These are phyloP conservation scores for Zaprionus obscuricornis DNA, from an alignment of 2,888 invertebrate genomes.

Conservation along the genomic window DNA sequence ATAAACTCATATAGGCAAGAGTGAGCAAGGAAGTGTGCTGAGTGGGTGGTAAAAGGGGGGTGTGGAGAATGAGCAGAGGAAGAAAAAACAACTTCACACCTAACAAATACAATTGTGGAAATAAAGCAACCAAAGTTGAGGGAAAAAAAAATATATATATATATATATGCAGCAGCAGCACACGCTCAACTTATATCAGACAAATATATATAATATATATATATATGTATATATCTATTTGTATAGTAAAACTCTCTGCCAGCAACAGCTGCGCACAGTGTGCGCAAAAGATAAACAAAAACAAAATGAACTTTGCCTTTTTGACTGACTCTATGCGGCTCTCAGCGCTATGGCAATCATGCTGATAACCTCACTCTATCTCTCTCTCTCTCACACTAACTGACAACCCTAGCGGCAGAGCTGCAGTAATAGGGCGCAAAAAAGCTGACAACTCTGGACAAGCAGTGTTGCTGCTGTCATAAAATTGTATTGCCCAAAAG, in stretches of 20 bases:
- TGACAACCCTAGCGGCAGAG: conserved; percentile 29
- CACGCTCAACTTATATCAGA: conserved; percentile 15
- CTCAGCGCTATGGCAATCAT: conserved; percentile 6
- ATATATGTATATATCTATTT: background rate
- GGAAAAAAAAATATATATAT: conserved; percentile 6
- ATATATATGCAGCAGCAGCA: conserved; percentile 6
- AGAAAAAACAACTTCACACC: conserved; percentile 48
- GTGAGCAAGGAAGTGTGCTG: background rate
- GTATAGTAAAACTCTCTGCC: conserved; percentile 1
- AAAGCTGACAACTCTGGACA: conserved; percentile 18
- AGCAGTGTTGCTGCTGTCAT: background rate
- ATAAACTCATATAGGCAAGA: no score
- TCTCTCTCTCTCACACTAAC: no score
- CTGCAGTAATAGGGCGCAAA: background rate
- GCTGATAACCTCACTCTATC: conserved; percentile 34
- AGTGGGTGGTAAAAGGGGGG: background rate
- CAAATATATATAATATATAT: conserved; percentile 12
- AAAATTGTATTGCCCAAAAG: conserved; percentile 8
- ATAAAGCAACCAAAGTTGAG: conserved; percentile 54
- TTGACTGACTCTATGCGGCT: conserved; percentile 8
- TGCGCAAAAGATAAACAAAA: conserved; percentile 47
- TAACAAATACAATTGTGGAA: conserved; percentile 30
- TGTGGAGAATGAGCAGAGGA: background rate
- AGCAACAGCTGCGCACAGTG: conserved; percentile 40
- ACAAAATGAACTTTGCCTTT: conserved; percentile 43